phyloP scores from a whole-genome alignment of 1,140 invertebrate species.

The Anoplolepis gracilipes region DNA sequence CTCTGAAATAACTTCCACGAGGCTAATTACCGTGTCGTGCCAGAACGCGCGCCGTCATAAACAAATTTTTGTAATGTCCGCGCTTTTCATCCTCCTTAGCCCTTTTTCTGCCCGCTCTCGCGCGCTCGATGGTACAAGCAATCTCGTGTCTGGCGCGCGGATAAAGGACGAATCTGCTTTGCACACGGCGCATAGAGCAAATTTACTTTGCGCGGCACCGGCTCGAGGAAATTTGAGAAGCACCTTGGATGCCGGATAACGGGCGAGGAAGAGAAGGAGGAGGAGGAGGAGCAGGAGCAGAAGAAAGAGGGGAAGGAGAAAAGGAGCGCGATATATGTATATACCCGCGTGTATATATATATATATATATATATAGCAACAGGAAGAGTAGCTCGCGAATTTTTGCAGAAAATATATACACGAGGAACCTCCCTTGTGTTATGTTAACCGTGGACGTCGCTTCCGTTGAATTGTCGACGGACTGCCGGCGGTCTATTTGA shows the following conservation, averaged over 20 bases:
- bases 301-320: neutral
- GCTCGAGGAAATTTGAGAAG: slow-evolving; percentile 60
- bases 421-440: slow-evolving; percentile 31
- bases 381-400: slow-evolving; percentile 27
- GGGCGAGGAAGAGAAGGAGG: neutral
- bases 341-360: too few relatives aligned
- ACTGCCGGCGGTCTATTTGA: slow-evolving; percentile 47
- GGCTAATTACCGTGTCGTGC: slow-evolving; percentile 56
- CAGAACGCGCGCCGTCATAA: slow-evolving; percentile 51
- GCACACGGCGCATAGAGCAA: slow-evolving; percentile 54
- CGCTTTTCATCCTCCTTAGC: slow-evolving; percentile 51
- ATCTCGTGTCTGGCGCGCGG: slow-evolving; percentile 57
- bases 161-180: slow-evolving; percentile 61
- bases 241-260: slow-evolving; percentile 48
- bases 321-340: neutral
- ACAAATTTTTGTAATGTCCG: slow-evolving; percentile 57
- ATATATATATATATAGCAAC: slow-evolving; percentile 13
- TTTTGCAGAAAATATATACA: slow-evolving; percentile 57
- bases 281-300: neutral
- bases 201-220: slow-evolving; percentile 55
- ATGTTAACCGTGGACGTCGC: slow-evolving; percentile 46
- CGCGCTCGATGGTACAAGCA: slow-evolving; percentile 42
- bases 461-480: slow-evolving; percentile 32
- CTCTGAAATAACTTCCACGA: slow-evolving; percentile 50
- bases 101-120: slow-evolving; percentile 35